A percentile compares a stretch with the other conserved stretches of the same genome.
phyloP scores from a whole-genome alignment of 1,140 invertebrate genomes.

The Trialeurodes vaporariorum region DNA sequence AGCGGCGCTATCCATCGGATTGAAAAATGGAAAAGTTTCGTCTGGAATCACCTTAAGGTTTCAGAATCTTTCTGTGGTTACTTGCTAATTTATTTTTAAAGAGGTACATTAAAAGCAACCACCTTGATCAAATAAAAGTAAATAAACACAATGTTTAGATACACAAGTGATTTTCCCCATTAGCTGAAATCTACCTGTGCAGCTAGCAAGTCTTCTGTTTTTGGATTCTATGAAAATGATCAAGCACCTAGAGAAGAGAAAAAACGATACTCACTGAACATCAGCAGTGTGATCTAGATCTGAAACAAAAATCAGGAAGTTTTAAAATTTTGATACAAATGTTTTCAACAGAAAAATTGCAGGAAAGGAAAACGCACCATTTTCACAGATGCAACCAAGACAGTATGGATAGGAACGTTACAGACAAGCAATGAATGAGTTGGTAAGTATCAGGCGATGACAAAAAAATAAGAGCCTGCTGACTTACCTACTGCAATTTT shows the following conservation, averaged over 20 bases:
- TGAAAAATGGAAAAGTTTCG: too few species aligned
- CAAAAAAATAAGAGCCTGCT: too few species aligned
- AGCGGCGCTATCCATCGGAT: too few species aligned
- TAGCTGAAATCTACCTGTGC: not conserved
- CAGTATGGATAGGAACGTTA: not conserved
- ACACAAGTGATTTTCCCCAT: too few species aligned
- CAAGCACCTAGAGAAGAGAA: not conserved
- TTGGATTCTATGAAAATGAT: not conserved
- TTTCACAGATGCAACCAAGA: not conserved
- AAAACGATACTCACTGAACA: conserved; percentile 75
- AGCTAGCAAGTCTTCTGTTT: not conserved
- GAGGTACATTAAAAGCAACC: too few species aligned
- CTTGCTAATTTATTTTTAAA: too few species aligned
- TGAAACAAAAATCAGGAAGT: conserved; percentile 39
- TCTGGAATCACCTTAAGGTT: too few species aligned
- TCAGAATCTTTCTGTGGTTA: too few species aligned
- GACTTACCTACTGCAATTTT: too few species aligned
- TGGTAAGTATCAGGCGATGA: not conserved
- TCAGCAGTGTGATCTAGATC: conserved; percentile 96
- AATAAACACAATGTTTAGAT: not conserved
- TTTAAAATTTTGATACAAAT: conserved; percentile 4
- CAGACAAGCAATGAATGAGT: not conserved
- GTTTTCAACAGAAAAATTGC: not conserved
- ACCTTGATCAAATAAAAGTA: not conserved
- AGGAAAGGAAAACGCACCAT: not conserved